Conservation (phyloP, 2,888 invertebrate genomes). For the Lysandra coridon region DNA sequence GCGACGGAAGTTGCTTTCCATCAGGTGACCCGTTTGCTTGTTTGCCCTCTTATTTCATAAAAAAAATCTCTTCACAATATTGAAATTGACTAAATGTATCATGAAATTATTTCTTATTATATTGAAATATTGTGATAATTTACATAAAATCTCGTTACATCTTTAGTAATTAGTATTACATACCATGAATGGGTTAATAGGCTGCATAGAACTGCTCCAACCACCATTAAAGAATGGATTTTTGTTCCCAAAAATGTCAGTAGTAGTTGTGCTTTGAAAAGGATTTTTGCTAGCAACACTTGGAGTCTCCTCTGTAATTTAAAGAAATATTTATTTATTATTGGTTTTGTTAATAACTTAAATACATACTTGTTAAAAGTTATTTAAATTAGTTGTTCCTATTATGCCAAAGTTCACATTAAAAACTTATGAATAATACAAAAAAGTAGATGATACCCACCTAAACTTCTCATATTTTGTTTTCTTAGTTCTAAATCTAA, state of each 20-base stretch:
- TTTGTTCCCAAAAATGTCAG: slow-evolving; percentile 69
- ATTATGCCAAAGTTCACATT: too few species aligned
- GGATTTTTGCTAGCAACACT: slow-evolving; percentile 68
- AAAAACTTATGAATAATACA: neutral
- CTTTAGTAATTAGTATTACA: slow-evolving; percentile 41
- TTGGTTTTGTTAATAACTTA: neutral
- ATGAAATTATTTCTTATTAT: too few species aligned
- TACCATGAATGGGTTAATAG: slow-evolving; percentile 74
- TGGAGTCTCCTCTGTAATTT: slow-evolving; percentile 60
- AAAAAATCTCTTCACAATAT: too few species aligned
- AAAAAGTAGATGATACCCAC: slow-evolving; percentile 47
- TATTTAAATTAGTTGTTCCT: too few species aligned
- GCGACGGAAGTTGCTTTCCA: too few species aligned
- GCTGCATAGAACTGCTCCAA: slow-evolving; percentile 60
- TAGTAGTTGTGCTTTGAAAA: slow-evolving; percentile 70
- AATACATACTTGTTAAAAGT: neutral
- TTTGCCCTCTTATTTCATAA: too few species aligned
- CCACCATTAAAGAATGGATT: slow-evolving; percentile 74
- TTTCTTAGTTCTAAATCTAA: slow-evolving; percentile 88
- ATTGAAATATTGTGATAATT: neutral
- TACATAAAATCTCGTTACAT: slow-evolving; percentile 29
- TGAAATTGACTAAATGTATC: too few species aligned
- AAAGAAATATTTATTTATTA: slow-evolving; percentile 41
- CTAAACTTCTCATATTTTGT: slow-evolving; percentile 76
- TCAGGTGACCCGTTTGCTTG: too few species aligned